phyloP scores from a whole-genome alignment of 64 coral and sea anemone species.

The Dendrophyllia cribrosa region DNA sequence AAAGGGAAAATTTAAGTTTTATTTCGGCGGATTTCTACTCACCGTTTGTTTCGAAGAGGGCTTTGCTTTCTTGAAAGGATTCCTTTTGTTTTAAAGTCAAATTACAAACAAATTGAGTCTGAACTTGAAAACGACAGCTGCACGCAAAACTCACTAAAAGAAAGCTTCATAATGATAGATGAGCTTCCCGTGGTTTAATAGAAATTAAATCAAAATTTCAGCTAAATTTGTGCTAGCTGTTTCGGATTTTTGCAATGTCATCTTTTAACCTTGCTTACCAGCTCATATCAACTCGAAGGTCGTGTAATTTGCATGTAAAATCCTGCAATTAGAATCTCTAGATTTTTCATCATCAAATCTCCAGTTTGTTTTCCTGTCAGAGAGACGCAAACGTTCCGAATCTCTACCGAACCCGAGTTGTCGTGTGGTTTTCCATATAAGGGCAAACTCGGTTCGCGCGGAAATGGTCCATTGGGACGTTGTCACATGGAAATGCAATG shows the following conservation, averaged over 20 bases:
- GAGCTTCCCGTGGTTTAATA: no score
- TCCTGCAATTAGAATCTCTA: no score
- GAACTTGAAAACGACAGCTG: no score
- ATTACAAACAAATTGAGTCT: not conserved
- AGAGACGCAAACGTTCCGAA: not conserved
- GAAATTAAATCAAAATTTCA: not conserved
- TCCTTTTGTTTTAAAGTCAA: constrained; percentile 36
- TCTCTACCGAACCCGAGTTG: not conserved
- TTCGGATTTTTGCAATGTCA: not conserved
- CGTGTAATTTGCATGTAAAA: not conserved
- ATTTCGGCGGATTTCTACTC: not conserved
- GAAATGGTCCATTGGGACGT: not conserved
- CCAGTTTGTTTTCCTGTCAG: not conserved
- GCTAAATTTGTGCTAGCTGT: not conserved
- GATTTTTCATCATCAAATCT: no score
- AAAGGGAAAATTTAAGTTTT: no score
- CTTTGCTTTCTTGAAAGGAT: constrained; percentile 79
- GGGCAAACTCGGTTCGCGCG: not conserved
- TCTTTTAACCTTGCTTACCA: not conserved
- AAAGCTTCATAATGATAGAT: no score
- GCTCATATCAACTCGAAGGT: constrained; percentile 5
- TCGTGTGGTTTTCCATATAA: not conserved
- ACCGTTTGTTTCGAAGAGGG: constrained; percentile 66
- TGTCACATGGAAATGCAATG: constrained; percentile 3
- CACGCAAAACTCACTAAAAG: no score